Evolutionary conservation across 2,113 vertebrate species (phyloP).

Genomic region (Bos javanicus): DNA sequence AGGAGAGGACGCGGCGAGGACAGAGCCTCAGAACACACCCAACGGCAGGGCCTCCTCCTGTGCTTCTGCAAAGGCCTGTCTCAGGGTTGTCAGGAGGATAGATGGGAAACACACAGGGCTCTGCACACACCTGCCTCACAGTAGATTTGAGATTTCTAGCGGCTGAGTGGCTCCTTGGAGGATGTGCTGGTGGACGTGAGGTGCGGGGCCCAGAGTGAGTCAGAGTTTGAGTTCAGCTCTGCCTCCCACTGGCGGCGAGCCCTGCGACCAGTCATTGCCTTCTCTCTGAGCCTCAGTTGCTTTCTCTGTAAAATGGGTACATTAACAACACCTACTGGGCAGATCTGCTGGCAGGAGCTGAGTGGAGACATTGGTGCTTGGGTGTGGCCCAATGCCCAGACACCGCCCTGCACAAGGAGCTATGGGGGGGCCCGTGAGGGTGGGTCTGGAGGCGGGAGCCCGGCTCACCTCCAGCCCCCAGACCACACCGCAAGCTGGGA

Average conservation of each 20-base stretch:
- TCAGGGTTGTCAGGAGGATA: rapidly evolving
- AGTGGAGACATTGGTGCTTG: background rate
- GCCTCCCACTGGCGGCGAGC: background rate
- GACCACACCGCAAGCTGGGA: background rate
- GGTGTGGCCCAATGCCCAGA: rapidly evolving
- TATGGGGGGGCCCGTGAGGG: background rate
- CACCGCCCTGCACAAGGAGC: background rate
- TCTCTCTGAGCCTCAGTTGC: background rate
- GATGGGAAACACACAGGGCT: background rate
- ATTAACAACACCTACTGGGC: background rate
- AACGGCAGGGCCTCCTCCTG: background rate
- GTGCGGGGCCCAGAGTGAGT: background rate
- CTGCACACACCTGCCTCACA: rapidly evolving
- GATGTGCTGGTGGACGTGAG: background rate
- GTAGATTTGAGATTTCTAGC: rapidly evolving
- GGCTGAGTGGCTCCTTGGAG: background rate
- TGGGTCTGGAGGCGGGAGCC: background rate
- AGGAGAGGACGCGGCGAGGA: background rate
- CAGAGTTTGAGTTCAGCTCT: background rate
- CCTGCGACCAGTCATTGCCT: background rate
- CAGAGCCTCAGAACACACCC: background rate
- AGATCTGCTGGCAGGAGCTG: background rate
- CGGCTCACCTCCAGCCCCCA: background rate
- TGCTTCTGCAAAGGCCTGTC: background rate
- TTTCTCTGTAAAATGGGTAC: background rate